A percentile compares a stretch with the other conserved stretches of the same genome.
phyloP scores from a whole-genome alignment of 1,140 invertebrate genomes.

The Brachionus rubens region DNA sequence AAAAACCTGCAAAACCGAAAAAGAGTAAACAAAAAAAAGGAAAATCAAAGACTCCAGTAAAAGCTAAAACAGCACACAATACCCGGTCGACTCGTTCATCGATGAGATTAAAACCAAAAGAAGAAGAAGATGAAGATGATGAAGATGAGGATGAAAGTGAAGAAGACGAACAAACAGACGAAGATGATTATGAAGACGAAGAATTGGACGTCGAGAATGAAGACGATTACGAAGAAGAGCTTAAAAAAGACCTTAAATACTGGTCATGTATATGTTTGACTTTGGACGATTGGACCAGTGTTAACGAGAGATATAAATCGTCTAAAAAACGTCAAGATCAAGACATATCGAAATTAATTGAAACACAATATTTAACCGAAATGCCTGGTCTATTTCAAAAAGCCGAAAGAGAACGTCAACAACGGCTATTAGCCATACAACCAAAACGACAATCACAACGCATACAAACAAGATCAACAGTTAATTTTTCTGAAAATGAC shows the following conservation, averaged over 20 bases:
- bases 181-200: background rate
- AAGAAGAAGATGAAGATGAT: background rate
- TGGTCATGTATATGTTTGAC: slow-evolving; percentile 30
- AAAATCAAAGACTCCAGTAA: background rate
- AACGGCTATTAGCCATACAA: background rate
- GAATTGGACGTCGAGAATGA: background rate
- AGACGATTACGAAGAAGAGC: background rate
- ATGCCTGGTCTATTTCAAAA: slow-evolving; percentile 22
- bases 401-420: slow-evolving; percentile 9
- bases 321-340: background rate
- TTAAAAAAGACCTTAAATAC: slow-evolving; percentile 18
- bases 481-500: background rate
- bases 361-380: slow-evolving; percentile 28
- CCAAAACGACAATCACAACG: slow-evolving; percentile 31
- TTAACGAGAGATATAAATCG: background rate
- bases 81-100: slow-evolving; percentile 5
- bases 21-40: background rate
- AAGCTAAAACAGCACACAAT: background rate
- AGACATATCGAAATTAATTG: slow-evolving; percentile 2
- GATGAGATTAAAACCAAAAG: background rate
- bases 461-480: background rate
- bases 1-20: background rate
- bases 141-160: background rate
- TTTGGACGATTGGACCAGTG: background rate
- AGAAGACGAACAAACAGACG: background rate